Evolutionary conservation across 2,888 invertebrate species (phyloP).

Genomic region (Cheilosia soror): DNA sequence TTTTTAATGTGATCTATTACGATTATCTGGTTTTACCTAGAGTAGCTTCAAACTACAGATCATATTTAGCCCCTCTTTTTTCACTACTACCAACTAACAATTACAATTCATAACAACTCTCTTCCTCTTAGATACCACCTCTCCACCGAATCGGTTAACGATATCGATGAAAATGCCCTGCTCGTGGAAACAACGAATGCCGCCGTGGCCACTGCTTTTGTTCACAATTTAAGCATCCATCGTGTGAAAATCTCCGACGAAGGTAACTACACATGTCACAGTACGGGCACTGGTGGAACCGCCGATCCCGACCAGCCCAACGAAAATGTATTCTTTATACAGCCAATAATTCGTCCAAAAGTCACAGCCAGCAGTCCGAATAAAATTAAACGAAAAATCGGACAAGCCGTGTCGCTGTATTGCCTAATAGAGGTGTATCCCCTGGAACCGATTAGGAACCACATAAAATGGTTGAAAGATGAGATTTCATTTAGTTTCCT

Average conservation of each 20-base stretch:
- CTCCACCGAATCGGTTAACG: constrained; percentile 59
- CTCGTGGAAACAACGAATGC: constrained; percentile 81
- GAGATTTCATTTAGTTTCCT: constrained; percentile 82
- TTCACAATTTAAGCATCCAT: constrained; percentile 84
- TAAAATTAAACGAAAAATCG: constrained; percentile 85
- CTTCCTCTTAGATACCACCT: constrained; percentile 48
- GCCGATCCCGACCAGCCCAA: constrained; percentile 76
- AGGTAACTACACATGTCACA: constrained; percentile 86
- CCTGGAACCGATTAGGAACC: constrained; percentile 81
- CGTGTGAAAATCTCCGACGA: constrained; percentile 85
- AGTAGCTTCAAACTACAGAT: too few species aligned
- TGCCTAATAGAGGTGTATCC: constrained; percentile 87
- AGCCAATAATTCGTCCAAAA: constrained; percentile 84
- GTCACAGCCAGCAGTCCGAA: constrained; percentile 83
- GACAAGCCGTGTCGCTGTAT: constrained; percentile 84
- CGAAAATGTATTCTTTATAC: constrained; percentile 81
- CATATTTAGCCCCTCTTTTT: background rate
- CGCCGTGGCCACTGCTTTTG: constrained; percentile 81
- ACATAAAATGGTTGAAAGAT: constrained; percentile 86
- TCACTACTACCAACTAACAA: background rate
- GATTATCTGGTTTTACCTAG: too few species aligned
- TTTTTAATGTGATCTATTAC: background rate
- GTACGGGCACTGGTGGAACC: constrained; percentile 82
- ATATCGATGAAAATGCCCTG: constrained; percentile 60
- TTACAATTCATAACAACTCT: background rate